Base-by-base conservation (phyloP, 2,888 invertebrate species). In the Xestobium rufovillosum region DNA sequence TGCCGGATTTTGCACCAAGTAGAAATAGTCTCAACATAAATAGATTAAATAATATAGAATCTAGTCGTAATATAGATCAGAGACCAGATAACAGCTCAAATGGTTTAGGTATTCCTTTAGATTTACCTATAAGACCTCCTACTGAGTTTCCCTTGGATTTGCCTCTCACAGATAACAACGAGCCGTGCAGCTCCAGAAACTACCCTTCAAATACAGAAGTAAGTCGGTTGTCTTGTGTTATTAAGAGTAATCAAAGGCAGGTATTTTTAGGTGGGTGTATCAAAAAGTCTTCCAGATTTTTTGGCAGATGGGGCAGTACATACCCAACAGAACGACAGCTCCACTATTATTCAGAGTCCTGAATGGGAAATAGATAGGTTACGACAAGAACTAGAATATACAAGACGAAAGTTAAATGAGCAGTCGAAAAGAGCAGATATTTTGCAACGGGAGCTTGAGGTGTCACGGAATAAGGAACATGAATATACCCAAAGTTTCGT, bases 221-320 rank as follows among this genome's bases (percentile, higher is more conserved):
- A n/a, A n/a, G n/a, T n/a, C n/a, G n/a, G n/a, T n/a, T n/a, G n/a
- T n/a, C n/a, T n/a, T n/a, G n/a, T n/a, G n/a, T n/a, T n/a, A n/a
- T n/a, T n/a, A n/a, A n/a, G n/a, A n/a, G n/a, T n/a, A n/a, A n/a
- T n/a, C n/a, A n/a, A n/a, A n/a, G n/a, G n/a, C n/a, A n/a, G n/a
- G n/a, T n/a, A 14, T 41, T 51, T 44, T 17, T 42, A 67, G 57
- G 57, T 66, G 14, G 68, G 63, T 26, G 66, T 69, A 23, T 68
- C 71, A 31, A 73, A 76, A 59, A 72, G 74, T 47, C 61, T 83
- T 43, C 82, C 82, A 2, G 82, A 82, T 52, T 83, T 83, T 57
- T 67, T 83, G 16, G 78, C 79, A 2, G 82, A 83, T 53, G 80
- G 80, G 3, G 80, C 81, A 12, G 76, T 68, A 50, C 69, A 63